A percentile compares a stretch with the other conserved stretches of the same genome.
Evolutionary conservation across 1,140 invertebrate genomes (phyloP).

Genomic region (Archivesica marissinica): DNA sequence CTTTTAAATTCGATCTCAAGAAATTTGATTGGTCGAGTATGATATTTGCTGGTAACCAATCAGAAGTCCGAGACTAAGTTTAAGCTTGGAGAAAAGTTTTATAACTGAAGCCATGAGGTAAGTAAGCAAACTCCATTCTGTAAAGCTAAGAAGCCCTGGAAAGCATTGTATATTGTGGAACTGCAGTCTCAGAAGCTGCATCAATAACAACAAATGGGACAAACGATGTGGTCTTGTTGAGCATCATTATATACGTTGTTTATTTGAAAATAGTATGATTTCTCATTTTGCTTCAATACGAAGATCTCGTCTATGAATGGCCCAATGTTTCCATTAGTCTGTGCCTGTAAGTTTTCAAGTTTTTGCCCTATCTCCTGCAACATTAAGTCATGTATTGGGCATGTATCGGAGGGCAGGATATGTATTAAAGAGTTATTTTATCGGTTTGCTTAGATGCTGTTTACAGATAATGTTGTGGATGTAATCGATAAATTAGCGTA

Average conservation of each 20-base stretch:
- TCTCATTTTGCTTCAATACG: background rate
- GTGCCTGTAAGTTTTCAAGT: background rate
- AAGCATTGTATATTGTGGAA: too few species aligned
- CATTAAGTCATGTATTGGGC: background rate
- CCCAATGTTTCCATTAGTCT: background rate
- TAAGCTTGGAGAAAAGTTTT: too few species aligned
- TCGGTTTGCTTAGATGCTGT: conserved; percentile 2
- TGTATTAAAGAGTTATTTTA: conserved; percentile 1
- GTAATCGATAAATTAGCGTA: background rate
- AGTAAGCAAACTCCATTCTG: too few species aligned
- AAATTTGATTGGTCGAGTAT: too few species aligned
- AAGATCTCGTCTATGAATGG: background rate
- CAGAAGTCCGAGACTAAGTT: too few species aligned
- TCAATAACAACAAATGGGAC: background rate
- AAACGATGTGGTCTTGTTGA: background rate
- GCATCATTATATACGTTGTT: background rate
- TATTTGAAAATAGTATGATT: background rate
- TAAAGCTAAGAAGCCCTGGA: too few species aligned
- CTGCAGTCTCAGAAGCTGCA: background rate
- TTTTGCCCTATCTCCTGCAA: background rate
- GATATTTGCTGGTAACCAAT: too few species aligned
- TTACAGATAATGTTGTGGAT: background rate
- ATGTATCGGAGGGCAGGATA: conserved; percentile 1
- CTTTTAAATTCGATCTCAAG: too few species aligned
- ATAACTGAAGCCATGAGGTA: too few species aligned